These are phyloP conservation scores for Tichodroma muraria DNA, from an alignment of 2,113 vertebrate genomes.

Conservation along the genomic window DNA sequence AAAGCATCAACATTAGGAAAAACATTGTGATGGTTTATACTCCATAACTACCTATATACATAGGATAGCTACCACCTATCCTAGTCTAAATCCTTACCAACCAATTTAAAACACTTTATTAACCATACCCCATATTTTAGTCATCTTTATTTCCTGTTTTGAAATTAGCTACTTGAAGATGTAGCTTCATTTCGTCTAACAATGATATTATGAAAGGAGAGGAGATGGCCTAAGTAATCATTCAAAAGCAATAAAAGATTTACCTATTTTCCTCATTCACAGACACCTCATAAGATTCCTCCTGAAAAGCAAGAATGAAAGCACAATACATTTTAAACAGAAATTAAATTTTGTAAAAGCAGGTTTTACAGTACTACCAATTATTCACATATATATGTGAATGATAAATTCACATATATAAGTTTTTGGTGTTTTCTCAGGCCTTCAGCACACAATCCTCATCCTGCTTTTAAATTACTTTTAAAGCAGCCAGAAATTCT, in stretches of 20 bases:
- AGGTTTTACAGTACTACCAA: neutral
- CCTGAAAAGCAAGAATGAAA: conserved; percentile 7
- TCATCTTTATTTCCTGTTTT: neutral
- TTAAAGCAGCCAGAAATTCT: neutral
- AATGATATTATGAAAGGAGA: neutral
- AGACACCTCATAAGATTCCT: conserved; percentile 32
- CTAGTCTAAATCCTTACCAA: neutral
- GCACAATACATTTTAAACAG: neutral
- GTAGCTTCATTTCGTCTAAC: neutral
- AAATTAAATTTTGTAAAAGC: neutral
- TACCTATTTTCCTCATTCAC: conserved; percentile 37
- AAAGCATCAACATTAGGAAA: neutral
- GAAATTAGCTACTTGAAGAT: neutral
- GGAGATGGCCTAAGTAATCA: neutral
- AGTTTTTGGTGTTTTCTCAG: neutral
- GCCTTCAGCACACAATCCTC: neutral
- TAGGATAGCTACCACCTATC: neutral
- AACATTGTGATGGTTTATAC: neutral
- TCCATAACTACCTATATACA: no score
- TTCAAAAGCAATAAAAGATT: neutral
- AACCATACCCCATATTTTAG: neutral
- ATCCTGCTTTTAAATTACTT: neutral
- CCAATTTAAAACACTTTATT: neutral
- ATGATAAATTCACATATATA: neutral
- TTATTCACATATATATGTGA: neutral